Base-by-base conservation (phyloP, 2,888 invertebrate genomes). In the Sarcophaga carnaria region DNA sequence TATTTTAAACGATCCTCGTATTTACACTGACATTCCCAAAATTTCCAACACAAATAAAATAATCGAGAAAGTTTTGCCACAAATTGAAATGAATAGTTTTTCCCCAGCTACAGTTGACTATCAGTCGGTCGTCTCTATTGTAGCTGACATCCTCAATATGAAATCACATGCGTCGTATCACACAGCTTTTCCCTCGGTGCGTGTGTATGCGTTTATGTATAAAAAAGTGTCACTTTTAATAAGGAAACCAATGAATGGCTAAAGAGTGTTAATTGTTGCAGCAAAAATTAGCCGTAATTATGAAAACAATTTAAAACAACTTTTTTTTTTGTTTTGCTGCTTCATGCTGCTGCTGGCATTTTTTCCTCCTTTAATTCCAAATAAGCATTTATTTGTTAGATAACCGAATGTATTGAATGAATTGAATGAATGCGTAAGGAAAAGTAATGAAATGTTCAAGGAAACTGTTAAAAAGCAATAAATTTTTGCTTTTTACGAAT, bases 181-280 rank as follows among this genome's bases (percentile, higher is more conserved):
- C 54, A 54, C 54, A 54, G 54, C 17, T 4, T 14, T 54, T 14
- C 17, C 12, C 17, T 17, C 4, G 14, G 54, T 17, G 17, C 72
- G 22, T 20, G 10, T 74, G 60, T 79, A 11, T 37, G 37, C 8
- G 37, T 37, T 37, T 37, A 37, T 1, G 8, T 37, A 10, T 37
- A 37, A 37, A 37, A 37, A 37, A 20, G 22, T 64, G 83, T 70
- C 83, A 25, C 14, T 54, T 69, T 79, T 63, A 79, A 83, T 83
- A 79, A 79, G 83, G 79, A 83, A 83, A 79, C 11, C 54, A 17
- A 69, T 75, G 22, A 22, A 22, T 74, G 63, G 63, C 62, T 79
- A 59, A 79, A 69, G 59, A 69, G 64, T 82, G 82, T 82, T 79
- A 83, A 83, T 79, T 78, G 72, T 17, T 74, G 37, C 49, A 78